Percentiles rank a stretch among this genome's conserved stretches.
Conservation (phyloP, 2,888 invertebrate genomes). For the Antitype chi region DNA sequence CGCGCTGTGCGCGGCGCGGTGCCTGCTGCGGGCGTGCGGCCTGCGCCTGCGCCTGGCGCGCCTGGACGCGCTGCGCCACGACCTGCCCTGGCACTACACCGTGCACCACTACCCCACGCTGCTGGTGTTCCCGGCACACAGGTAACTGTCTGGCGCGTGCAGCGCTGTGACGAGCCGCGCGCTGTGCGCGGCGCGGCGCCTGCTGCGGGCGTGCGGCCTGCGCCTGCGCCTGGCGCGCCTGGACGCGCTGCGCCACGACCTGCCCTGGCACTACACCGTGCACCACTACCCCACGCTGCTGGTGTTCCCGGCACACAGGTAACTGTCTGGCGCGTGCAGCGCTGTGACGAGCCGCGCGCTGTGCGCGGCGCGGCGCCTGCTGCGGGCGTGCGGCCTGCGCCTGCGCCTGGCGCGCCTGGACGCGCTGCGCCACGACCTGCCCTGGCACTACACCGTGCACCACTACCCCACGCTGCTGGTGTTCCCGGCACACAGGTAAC, state of each 20-base stretch:
- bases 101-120: conserved; percentile 95
- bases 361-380: conserved; percentile 92
- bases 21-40: conserved; percentile 89
- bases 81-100: conserved; percentile 96
- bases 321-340: conserved; percentile 93
- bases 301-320: conserved; percentile 94
- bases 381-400: conserved; percentile 84
- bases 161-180: conserved; percentile 93
- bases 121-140: conserved; percentile 94
- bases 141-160: conserved; percentile 93
- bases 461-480: conserved; percentile 95
- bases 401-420: conserved; percentile 93
- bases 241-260: conserved; percentile 95
- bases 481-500: conserved; percentile 93
- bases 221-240: conserved; percentile 91
- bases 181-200: conserved; percentile 92
- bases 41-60: conserved; percentile 88
- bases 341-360: conserved; percentile 93
- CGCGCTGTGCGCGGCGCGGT: conserved; percentile 92
- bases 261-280: conserved; percentile 96
- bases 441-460: conserved; percentile 96
- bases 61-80: conserved; percentile 95
- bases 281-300: conserved; percentile 94
- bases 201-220: conserved; percentile 88
- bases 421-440: conserved; percentile 95